Base-by-base conservation (phyloP, 2,113 vertebrate species). In the Coryphaenoides rupestris region DNA sequence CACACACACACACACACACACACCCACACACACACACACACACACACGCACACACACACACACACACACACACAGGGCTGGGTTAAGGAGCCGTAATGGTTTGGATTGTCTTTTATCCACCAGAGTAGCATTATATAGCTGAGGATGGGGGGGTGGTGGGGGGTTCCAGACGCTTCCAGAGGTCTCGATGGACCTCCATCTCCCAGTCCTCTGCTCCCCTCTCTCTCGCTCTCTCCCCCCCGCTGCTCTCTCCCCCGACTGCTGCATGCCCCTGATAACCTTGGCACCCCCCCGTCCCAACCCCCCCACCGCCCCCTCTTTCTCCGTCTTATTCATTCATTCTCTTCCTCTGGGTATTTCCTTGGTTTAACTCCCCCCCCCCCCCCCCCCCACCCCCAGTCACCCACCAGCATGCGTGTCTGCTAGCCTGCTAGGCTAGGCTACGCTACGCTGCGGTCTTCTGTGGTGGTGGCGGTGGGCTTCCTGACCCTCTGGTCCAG, bases 31-130 rank as follows among this genome's bases (percentile, higher is more conserved):
- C 40, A 6, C 19, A 14, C 54, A 1, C 58, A n/a, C 62, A 55
- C 52, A 56, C 19, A 58, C 45, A 79, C 56, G 67, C 47, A 4
- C 50, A 19, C 21, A 21, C 40, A 6, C 19, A 14, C 54, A 1
- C 58, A n/a, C 62, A 55, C 52, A 56, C 19, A 58, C 45, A 79
- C 66, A 40, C 71, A 72, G 84, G 76, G 77, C 70, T 55, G 70
- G 78, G 79, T 81, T 76, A 83, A 79, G 77, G 70, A 69, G 72
- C 75, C 73, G 70, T 83, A 86, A 87, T 80, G 76, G 79, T 79
- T 86, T 88, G 76, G 74, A 77, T 81, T 85, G 83, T 83, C 73
- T 79, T 75, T 84, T 79, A 82, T 78, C 80, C 76, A 79, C 73
- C 76, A 74, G 72, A 66, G 73, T 82, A 70, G 82, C 79, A 75